These are phyloP conservation scores for Dugesia japonica DNA, from an alignment of 2,888 invertebrate genomes.

Conservation along the genomic window DNA sequence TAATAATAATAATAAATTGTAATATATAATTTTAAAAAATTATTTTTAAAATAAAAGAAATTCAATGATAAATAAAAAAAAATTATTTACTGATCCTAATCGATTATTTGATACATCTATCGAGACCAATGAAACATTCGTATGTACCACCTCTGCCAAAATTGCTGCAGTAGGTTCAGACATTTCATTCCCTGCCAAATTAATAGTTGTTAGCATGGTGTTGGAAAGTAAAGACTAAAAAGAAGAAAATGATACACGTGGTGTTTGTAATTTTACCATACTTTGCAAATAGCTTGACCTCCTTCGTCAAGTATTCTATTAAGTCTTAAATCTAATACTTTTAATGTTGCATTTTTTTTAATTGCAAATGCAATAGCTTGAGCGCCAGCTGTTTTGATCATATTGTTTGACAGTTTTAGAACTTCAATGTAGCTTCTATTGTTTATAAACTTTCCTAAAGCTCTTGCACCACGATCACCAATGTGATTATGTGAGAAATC, in stretches of 20 bases:
- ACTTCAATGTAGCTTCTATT: conserved; percentile 43
- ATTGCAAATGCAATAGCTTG: conserved; percentile 48
- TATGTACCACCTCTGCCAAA: conserved; percentile 43
- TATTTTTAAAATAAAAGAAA: neutral
- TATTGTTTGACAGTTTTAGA: conserved; percentile 41
- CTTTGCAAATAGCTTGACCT: conserved; percentile 45
- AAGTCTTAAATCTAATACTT: conserved; percentile 41
- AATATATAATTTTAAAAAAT: neutral
- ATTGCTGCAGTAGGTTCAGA: conserved; percentile 46
- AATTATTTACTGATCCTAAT: conserved; percentile 43
- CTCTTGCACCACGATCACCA: conserved; percentile 46
- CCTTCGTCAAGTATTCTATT: conserved; percentile 48
- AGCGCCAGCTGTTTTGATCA: conserved; percentile 44
- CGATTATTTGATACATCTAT: conserved; percentile 47
- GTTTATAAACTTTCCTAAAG: conserved; percentile 48
- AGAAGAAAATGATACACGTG: no score
- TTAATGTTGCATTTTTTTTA: conserved; percentile 44
- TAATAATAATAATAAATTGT: neutral
- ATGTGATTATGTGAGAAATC: conserved; percentile 47
- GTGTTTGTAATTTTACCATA: no score
- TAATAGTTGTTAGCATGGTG: conserved; percentile 42
- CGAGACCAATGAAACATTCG: conserved; percentile 41
- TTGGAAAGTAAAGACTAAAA: conserved; percentile 42
- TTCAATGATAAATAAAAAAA: neutral
- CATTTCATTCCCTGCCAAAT: conserved; percentile 46